phyloP scores from a whole-genome alignment of 2,797 vertebrate species.

The Capromys pilorides region DNA sequence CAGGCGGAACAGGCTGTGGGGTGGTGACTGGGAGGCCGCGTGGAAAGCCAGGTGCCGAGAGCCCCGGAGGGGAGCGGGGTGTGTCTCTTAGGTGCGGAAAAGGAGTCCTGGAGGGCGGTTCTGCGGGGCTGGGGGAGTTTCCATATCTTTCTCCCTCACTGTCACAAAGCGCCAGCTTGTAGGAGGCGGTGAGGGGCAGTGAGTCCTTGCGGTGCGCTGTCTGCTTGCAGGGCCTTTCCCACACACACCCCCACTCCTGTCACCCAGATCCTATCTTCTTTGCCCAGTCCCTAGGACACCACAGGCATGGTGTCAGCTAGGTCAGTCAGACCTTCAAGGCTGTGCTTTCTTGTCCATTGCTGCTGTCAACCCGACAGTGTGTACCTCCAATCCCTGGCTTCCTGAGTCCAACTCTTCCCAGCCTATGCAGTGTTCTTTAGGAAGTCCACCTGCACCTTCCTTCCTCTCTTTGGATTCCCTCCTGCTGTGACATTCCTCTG shows the following conservation, averaged over 20 bases:
- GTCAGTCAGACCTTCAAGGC: not conserved
- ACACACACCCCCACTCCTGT: constrained; percentile 42
- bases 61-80: not conserved
- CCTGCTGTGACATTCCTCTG: not conserved
- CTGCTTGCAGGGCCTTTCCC: constrained; percentile 46
- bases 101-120: constrained; percentile 64
- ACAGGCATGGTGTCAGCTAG: not conserved
- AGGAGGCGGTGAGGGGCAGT: constrained; percentile 58
- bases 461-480: not conserved
- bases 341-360: not conserved
- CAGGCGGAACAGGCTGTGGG: not conserved
- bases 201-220: constrained; percentile 48
- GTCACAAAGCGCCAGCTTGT: constrained; percentile 64
- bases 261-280: not conserved
- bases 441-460: not conserved
- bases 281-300: not conserved
- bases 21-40: not conserved
- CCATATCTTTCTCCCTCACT: constrained; percentile 62
- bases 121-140: constrained; percentile 60
- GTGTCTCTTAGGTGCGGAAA: constrained; percentile 58
- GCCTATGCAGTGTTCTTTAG: constrained; percentile 16
- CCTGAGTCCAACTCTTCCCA: not conserved
- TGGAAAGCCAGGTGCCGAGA: not conserved
- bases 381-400: no score
- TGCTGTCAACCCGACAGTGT: not conserved